Evolutionary conservation across 2,797 vertebrate species (phyloP), one percentile per base, ranked within the genome.

Genomic region (Ptychobarbus kaznakovi): DNA sequence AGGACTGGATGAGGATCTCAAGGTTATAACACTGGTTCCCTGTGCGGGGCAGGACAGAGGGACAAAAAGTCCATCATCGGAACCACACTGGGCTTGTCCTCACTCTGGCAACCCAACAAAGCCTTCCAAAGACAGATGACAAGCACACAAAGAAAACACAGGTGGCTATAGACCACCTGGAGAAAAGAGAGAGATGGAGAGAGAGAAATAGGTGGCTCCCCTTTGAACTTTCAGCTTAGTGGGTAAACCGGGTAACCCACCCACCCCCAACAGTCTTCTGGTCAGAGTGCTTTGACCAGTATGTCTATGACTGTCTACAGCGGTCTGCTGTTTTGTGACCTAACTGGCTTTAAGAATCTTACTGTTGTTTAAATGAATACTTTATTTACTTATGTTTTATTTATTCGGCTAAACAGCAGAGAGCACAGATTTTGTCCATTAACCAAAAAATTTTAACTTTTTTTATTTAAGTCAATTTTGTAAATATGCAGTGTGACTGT

Each of bases 131-230:
- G 93, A 95, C 92, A 92, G 92, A 94, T 94, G 94, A 95, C 94
- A 95, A 91, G 58, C 84, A 89, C 92, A 94, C 94, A 95, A 95
- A 95, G 93, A 92, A 93, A 93, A 93, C 94, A 94, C 94, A 94
- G 94, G 92, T 94, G 92, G 93, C 92, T 92, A 88, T 86, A 92
- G 92, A 94, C 92, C 94, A 94, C 92, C 93, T 94, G 93, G 93
- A 94, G 92, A 91, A 92, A 87, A 89, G 88, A 92, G 88, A 92
- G 82, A 86, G 77, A 32, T n/a, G 63, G 61, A 88, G 80, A 79
- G 69, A 88, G 73, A 87, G 85, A 90, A 83, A 86, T 74, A 79
- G 69, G 85, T 86, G 63, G 73, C 73, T 82, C 73, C 73, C 68
- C 84, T 88, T 85, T 88, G 84, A 82, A 86, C 82, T 86, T 79